Evolutionary conservation across 2,797 vertebrate genomes (phyloP).

Genomic region (Sebastes trivittatus): DNA sequence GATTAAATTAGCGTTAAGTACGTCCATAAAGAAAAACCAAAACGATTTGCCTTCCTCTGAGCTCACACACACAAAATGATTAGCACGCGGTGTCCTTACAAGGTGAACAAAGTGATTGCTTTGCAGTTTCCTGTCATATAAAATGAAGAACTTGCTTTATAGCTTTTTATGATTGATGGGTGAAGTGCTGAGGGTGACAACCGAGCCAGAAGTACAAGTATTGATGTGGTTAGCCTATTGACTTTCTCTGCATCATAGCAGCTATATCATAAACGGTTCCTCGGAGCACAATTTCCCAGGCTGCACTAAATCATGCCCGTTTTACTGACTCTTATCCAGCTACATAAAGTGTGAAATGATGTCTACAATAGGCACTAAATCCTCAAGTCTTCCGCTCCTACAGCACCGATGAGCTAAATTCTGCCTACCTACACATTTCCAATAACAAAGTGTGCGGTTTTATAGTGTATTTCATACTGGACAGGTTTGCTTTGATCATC

Average conservation of each 20-base stretch:
- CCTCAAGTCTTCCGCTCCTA: neutral
- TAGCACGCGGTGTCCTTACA: neutral
- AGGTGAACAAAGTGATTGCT: constrained; percentile 56
- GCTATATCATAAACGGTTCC: constrained; percentile 29
- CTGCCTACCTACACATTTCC: constrained; percentile 18
- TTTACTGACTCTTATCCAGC: constrained; percentile 16
- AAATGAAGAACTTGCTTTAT: constrained; percentile 31
- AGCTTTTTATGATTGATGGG: constrained; percentile 49
- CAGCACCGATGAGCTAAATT: constrained; percentile 16
- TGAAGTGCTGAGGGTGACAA: constrained; percentile 25
- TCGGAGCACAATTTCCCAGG: constrained; percentile 2
- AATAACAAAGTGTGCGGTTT: constrained; percentile 24
- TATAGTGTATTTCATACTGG: constrained; percentile 14
- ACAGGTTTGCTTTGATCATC: constrained; percentile 52
- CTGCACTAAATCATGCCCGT: constrained; percentile 49
- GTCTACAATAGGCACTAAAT: constrained; percentile 13
- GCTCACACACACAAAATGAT: neutral
- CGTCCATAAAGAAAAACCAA: constrained; percentile 4
- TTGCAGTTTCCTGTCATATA: constrained; percentile 42
- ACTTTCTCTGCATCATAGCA: constrained; percentile 20
- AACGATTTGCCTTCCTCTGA: neutral
- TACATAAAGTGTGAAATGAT: constrained; percentile 9
- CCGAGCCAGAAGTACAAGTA: constrained; percentile 29
- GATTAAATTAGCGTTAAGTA: constrained; percentile 3
- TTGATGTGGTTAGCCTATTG: constrained; percentile 52